Evolutionary conservation across 2,113 vertebrate species (phyloP).

Genomic region (Alaudala cheleensis): DNA sequence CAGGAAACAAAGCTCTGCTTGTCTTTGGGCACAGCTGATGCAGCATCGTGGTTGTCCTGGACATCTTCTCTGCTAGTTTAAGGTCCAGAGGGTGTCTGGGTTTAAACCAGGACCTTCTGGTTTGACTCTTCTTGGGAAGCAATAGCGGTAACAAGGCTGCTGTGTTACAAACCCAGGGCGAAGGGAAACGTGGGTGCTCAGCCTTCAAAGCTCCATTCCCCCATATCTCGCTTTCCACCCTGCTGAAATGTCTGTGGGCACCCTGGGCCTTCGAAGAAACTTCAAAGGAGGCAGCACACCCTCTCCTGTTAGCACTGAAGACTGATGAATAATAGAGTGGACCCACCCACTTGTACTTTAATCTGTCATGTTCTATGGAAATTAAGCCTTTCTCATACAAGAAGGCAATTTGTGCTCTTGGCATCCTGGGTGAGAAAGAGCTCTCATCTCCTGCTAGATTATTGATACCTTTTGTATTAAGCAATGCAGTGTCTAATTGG

Average conservation of each 20-base stretch:
- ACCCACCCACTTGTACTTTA: slow-evolving; percentile 57
- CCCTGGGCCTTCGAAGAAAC: slow-evolving; percentile 41
- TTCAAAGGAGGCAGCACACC: slow-evolving; percentile 16
- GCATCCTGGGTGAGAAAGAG: neutral
- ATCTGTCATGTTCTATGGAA: slow-evolving; percentile 63
- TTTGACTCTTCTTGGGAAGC: neutral
- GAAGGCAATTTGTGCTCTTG: slow-evolving; percentile 58
- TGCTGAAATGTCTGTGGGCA: neutral
- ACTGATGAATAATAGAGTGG: slow-evolving; percentile 67
- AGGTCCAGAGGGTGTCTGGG: neutral
- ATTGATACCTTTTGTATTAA: slow-evolving; percentile 50
- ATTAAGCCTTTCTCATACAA: slow-evolving; percentile 59
- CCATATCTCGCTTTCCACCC: neutral
- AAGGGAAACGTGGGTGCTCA: rapidly evolving
- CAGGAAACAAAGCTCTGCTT: neutral
- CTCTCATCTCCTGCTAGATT: slow-evolving; percentile 18
- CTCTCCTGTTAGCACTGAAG: slow-evolving; percentile 14
- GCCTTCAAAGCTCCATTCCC: neutral
- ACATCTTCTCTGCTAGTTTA: neutral
- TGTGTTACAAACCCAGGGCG: neutral
- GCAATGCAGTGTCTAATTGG: neutral
- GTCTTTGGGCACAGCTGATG: rapidly evolving
- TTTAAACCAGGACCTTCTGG: neutral
- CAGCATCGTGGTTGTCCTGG: neutral
- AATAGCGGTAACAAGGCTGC: neutral